A percentile compares a stretch with the other conserved stretches of the same genome.
Evolutionary conservation across 1,140 invertebrate species (phyloP).

Genomic region (Mesaphorura yosii): DNA sequence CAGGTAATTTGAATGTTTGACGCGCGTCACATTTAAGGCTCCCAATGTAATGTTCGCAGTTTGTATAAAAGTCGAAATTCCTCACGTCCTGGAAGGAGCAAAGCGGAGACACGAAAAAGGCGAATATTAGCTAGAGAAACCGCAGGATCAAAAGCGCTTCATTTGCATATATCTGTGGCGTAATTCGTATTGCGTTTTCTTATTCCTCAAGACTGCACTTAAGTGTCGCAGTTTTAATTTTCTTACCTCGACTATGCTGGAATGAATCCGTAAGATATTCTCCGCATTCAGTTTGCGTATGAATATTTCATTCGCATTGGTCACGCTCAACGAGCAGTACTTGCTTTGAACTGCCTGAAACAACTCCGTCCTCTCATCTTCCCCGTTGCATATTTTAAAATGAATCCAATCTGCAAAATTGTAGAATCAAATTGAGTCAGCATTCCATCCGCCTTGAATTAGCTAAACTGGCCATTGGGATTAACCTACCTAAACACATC

Average conservation of each 20-base stretch:
- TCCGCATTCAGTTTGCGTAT: not conserved
- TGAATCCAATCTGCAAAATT: not conserved
- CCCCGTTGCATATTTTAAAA: not conserved
- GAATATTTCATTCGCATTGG: not conserved
- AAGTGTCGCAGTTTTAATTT: not conserved
- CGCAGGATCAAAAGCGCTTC: too few relatives aligned
- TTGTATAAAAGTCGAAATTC: not conserved
- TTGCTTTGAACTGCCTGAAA: not conserved
- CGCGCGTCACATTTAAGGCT: not conserved
- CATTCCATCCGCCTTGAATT: too few relatives aligned
- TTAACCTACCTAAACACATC: not conserved
- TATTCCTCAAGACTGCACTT: too few relatives aligned
- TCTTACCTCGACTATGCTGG: not conserved
- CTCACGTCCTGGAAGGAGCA: not conserved
- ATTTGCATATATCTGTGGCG: too few relatives aligned
- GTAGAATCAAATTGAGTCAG: not conserved
- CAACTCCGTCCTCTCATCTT: not conserved
- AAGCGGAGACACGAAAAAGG: too few relatives aligned
- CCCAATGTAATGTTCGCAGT: not conserved
- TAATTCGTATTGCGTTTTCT: too few relatives aligned
- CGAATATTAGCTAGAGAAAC: too few relatives aligned
- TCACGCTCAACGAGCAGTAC: not conserved
- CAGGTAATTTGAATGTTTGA: not conserved
- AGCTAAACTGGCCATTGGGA: not conserved
- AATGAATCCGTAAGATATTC: constrained; percentile 1